Percentiles rank a stretch among this genome's conserved stretches.
Evolutionary conservation across 2,113 vertebrate genomes (phyloP).

Genomic region (Platichthys flesus): DNA sequence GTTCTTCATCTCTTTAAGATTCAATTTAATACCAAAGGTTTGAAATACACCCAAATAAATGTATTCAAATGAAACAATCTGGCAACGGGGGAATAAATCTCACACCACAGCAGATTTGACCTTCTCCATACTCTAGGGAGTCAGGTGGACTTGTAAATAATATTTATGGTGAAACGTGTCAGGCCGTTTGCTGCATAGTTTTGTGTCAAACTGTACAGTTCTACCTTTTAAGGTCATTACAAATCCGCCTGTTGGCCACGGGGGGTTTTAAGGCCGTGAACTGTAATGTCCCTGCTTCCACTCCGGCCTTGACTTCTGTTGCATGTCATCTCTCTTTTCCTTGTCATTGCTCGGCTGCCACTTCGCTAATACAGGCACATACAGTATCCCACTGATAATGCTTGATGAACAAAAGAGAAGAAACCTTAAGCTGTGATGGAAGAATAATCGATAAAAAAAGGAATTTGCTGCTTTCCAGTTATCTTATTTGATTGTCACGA

Average conservation of each 20-base stretch:
- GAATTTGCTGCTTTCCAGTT: neutral
- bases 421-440: neutral
- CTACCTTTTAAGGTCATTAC: neutral
- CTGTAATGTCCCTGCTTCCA: neutral
- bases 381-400: neutral
- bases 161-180: neutral
- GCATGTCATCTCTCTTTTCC: neutral
- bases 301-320: neutral
- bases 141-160: neutral
- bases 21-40: neutral
- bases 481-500: no score
- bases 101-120: slow-evolving; percentile 8
- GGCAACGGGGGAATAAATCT: neutral
- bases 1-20: neutral
- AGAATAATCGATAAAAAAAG: no score
- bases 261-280: neutral
- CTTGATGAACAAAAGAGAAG: neutral
- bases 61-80: neutral
- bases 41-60: neutral
- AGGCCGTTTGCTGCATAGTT: neutral
- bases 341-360: neutral
- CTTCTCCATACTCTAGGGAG: slow-evolving; percentile 5
- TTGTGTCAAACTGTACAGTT: neutral
- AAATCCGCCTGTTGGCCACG: neutral
- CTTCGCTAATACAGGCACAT: neutral